A percentile compares a stretch with the other conserved stretches of the same genome.
These are phyloP conservation scores for Dicaeum eximium DNA, from an alignment of 2,113 vertebrate genomes.

Conservation along the genomic window DNA sequence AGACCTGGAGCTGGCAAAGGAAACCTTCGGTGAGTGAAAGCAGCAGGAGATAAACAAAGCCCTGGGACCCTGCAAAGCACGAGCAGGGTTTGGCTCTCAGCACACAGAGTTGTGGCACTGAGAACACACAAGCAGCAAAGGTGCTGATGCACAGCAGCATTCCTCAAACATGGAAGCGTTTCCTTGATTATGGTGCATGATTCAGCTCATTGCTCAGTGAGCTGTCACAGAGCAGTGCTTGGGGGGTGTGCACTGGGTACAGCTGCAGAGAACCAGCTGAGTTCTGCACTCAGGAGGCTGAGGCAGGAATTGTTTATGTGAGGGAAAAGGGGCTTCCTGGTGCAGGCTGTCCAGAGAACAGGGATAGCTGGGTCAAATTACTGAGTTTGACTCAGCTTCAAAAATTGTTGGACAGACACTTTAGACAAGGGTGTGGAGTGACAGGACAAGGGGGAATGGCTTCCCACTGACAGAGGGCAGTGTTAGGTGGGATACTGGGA, in stretches of 20 bases:
- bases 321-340: not conserved
- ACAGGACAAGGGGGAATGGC: not conserved
- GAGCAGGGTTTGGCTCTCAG: not conserved
- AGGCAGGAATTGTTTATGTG: not conserved
- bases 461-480: not conserved
- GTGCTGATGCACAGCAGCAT: not conserved
- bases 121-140: not conserved
- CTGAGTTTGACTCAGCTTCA: not conserved
- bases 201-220: not conserved
- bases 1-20: conserved; percentile 92
- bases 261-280: too few relatives aligned
- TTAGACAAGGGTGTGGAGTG: not conserved
- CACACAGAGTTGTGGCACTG: not conserved
- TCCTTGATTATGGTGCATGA: not conserved
- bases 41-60: not conserved
- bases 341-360: not conserved
- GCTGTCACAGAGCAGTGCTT: not conserved
- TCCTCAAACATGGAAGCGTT: not conserved
- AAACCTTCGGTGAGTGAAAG: conserved; percentile 87
- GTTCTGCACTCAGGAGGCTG: not conserved
- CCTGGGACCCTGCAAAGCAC: fast-evolving
- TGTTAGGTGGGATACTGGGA: fast-evolving
- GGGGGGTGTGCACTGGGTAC: fast-evolving
- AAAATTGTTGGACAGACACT: not conserved
- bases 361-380: not conserved